These are phyloP conservation scores for Galagoides demidoff DNA, from an alignment of 2,797 vertebrate genomes.

Conservation along the genomic window DNA sequence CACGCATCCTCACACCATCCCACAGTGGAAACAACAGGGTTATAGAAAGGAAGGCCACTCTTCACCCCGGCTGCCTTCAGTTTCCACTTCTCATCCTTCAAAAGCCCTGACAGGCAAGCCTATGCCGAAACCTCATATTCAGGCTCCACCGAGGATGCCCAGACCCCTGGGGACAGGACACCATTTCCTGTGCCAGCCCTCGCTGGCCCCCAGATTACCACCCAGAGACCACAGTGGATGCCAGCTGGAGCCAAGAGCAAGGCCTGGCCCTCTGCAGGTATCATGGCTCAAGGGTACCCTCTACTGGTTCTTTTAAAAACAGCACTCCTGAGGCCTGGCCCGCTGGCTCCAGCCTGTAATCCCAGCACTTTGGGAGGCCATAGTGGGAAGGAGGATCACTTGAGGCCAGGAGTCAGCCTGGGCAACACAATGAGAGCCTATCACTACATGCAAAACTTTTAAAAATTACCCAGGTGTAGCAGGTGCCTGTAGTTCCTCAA, in stretches of 20 bases:
- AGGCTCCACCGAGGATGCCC: neutral
- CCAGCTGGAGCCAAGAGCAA: accelerated
- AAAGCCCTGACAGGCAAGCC: neutral
- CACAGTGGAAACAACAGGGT: too few relatives aligned
- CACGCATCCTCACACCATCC: neutral
- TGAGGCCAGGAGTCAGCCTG: too few relatives aligned
- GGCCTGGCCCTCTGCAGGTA: accelerated
- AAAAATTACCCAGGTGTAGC: too few relatives aligned
- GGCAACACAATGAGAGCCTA: too few relatives aligned
- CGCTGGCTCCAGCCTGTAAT: neutral
- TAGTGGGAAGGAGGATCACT: too few relatives aligned
- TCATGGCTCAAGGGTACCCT: neutral
- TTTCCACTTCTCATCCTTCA: neutral
- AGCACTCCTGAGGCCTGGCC: neutral
- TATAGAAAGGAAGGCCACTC: too few relatives aligned
- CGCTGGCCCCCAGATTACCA: neutral
- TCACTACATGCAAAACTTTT: too few relatives aligned
- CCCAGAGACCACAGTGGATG: accelerated
- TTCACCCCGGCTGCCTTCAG: neutral
- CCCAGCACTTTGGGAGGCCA: neutral
- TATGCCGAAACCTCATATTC: accelerated
- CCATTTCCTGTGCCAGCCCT: too few relatives aligned
- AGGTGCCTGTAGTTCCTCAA: too few relatives aligned
- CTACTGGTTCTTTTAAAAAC: slow-evolving; percentile 33
- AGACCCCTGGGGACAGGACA: neutral